These are phyloP conservation scores for Palythoa caribaeorum DNA, from an alignment of 92 coral and sea anemone species.

Conservation along the genomic window DNA sequence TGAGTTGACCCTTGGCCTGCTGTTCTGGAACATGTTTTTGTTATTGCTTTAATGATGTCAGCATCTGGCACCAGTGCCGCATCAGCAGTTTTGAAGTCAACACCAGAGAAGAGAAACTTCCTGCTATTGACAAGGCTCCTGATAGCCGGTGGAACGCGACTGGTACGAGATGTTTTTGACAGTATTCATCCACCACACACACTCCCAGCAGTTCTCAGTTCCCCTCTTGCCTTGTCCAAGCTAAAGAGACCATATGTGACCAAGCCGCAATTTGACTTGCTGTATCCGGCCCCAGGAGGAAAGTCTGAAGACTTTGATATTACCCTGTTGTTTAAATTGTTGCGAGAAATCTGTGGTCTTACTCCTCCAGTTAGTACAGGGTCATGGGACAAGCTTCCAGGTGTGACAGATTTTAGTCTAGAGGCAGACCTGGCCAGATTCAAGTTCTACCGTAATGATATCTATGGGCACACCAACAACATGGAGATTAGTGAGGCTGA, in stretches of 20 bases:
- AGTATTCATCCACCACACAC: not conserved
- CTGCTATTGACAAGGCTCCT: constrained; percentile 1
- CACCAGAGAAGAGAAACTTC: constrained; percentile 16
- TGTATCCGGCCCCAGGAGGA: constrained; percentile 14
- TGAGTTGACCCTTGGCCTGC: no score
- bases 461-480: not conserved
- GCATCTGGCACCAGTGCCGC: no score
- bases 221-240: not conserved
- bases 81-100: no score
- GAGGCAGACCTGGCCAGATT: not conserved
- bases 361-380: constrained; percentile 5
- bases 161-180: not conserved
- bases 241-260: not conserved
- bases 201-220: not conserved
- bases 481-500: not conserved
- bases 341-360: constrained; percentile 21
- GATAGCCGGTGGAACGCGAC: not conserved
- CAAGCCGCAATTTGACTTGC: not conserved
- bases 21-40: no score
- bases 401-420: not conserved
- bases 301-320: constrained; percentile 13
- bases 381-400: constrained; percentile 4
- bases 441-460: constrained; percentile 9
- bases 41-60: no score
- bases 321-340: constrained; percentile 15